Conservation (phyloP, 2,888 invertebrate species). For the Synanthedon vespiformis region DNA sequence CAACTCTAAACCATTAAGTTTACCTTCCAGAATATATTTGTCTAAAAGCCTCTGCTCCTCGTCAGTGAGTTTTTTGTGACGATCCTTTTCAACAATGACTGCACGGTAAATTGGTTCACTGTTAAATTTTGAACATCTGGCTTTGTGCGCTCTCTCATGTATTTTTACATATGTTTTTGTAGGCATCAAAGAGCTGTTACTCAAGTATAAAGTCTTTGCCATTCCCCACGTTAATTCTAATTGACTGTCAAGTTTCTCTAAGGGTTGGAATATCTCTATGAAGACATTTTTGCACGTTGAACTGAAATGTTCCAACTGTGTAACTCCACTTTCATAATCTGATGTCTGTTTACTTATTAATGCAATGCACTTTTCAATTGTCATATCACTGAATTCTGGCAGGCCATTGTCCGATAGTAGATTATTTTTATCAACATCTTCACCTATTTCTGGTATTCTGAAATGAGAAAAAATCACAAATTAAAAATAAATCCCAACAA, state of each 20-base stretch:
- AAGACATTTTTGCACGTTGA: conserved; percentile 72
- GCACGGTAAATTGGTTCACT: conserved; percentile 77
- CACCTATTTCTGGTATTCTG: conserved; percentile 86
- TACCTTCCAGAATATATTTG: conserved; percentile 85
- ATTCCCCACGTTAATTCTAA: conserved; percentile 89
- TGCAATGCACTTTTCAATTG: conserved; percentile 86
- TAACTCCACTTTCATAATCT: conserved; percentile 83
- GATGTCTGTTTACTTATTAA: conserved; percentile 86
- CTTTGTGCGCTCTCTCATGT: conserved; percentile 82
- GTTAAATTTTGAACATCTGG: conserved; percentile 79
- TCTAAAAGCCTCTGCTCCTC: conserved; percentile 79
- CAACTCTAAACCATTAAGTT: conserved; percentile 83
- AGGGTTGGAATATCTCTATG: conserved; percentile 76
- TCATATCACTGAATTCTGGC: conserved; percentile 84
- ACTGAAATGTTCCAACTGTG: conserved; percentile 72
- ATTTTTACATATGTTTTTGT: conserved; percentile 82
- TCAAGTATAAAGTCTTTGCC: conserved; percentile 85
- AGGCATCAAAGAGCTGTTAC: conserved; percentile 84
- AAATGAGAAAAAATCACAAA: conserved; percentile 12
- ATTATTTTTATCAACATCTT: conserved; percentile 83
- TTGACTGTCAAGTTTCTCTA: conserved; percentile 80
- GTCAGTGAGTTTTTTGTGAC: conserved; percentile 55
- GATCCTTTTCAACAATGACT: conserved; percentile 68
- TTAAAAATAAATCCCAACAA: neutral
- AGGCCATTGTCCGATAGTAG: conserved; percentile 79